These are phyloP conservation scores for Byasa hedistus DNA, from an alignment of 2,888 invertebrate genomes.

Conservation along the genomic window DNA sequence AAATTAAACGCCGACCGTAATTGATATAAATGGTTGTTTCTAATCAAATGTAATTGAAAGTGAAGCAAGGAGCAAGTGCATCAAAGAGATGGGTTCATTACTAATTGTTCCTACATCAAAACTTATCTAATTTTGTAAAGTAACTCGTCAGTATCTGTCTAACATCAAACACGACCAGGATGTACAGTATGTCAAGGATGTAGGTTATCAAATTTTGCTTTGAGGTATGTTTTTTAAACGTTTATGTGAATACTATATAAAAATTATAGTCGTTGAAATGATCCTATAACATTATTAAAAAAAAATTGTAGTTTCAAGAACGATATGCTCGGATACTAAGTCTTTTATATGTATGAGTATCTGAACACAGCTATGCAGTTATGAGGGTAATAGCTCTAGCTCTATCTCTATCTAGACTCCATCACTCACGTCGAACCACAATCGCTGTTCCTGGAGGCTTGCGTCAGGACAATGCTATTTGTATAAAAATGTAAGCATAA, in stretches of 20 bases:
- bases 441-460: no score
- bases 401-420: neutral
- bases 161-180: neutral
- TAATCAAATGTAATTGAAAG: conserved; percentile 72
- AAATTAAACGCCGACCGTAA: conserved; percentile 71
- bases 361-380: neutral
- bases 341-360: no score
- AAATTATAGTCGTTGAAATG: no score
- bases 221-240: no score
- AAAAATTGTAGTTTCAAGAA: no score
- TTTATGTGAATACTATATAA: no score
- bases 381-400: neutral
- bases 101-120: conserved; percentile 44
- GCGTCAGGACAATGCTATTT: no score
- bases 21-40: conserved; percentile 77
- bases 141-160: neutral
- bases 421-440: neutral
- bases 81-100: conserved; percentile 37
- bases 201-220: neutral
- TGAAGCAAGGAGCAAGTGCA: conserved; percentile 40
- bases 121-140: conserved; percentile 33
- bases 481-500: no score
- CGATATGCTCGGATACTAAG: no score
- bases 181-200: neutral
- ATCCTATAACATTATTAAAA: no score